phyloP scores from a whole-genome alignment of 2,113 vertebrate genomes.

The Corythornis madagascariensis region DNA sequence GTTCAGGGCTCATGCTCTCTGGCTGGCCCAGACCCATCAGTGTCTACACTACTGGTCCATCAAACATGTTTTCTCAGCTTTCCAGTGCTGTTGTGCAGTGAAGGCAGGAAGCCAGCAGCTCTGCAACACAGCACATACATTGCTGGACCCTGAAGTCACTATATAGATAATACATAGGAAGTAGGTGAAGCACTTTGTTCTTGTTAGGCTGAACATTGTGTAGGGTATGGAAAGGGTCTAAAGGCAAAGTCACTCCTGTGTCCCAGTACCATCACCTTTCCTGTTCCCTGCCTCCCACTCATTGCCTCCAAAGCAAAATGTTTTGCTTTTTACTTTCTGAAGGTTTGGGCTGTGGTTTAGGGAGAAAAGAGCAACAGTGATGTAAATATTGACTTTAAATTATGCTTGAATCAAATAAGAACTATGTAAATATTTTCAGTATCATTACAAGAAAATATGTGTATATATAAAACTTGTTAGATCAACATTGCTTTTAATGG shows the following conservation, averaged over 20 bases:
- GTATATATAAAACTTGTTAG: background rate
- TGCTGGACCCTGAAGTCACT: background rate
- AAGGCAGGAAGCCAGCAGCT: background rate
- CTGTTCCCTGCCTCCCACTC: background rate
- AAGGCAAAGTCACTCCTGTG: background rate
- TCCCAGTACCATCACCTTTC: background rate
- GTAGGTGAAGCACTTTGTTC: background rate
- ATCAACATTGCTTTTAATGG: background rate
- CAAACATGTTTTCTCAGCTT: background rate
- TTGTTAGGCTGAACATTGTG: background rate
- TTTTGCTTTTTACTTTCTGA: background rate
- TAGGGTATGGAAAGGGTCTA: background rate
- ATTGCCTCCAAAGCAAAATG: background rate
- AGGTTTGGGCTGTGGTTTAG: background rate
- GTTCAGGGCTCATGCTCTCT: background rate
- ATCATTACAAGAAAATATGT: background rate
- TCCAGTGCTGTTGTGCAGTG: fast-evolving
- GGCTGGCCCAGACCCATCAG: background rate
- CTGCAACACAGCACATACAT: fast-evolving
- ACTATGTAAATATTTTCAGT: background rate
- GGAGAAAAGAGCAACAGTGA: background rate
- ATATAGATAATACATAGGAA: background rate
- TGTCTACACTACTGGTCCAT: background rate
- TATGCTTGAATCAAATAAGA: background rate
- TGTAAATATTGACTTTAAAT: background rate